Base-by-base conservation (phyloP, 2,888 invertebrate genomes). In the Eupelmus urozonus region DNA sequence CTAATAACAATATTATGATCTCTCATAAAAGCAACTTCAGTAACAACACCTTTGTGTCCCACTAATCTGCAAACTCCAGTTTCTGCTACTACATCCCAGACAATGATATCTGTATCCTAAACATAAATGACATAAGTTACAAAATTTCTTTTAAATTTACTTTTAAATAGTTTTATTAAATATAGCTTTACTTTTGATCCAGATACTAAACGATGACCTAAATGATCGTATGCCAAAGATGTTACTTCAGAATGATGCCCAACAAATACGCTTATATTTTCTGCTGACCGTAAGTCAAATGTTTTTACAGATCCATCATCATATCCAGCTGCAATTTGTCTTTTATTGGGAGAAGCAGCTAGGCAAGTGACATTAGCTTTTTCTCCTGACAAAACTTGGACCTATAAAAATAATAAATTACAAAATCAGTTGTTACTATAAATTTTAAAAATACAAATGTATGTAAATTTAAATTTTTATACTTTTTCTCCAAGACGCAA, bases 41-140 rank as follows among this genome's bases (percentile, higher is more conserved):
- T 99, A 20, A 99, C 92, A 0, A 93, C 93, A 23, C 96, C 97
- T 89, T 97, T 98, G 90, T 99, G 99, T 0, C 98, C 98, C 86
- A 94, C 94, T 80, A 99, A 92, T 76, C 98, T 92, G 85, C 95
- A 96, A 57, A 97, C 91, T 79, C 99, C 99, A 73, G 94, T 93
- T 90, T 98, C 98, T 66, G 96, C 95, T 5, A 99, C 95, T 4
- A 97, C 93, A 91, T 99, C 99, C 95, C 98, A 98, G 0, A 98
- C 92, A 60, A 99, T 96, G 4, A 99, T 93, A 89, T 98, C 96
- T 5, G 97, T 97, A 89, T 99, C 98, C 94, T 96, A 87, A 66
- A 79, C 67, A 57, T 29, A 63, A 67, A 62, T n/a, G 55, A 13
- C 25, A 45, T 16, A 53, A 55, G n/a, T n/a, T 40, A n/a, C 40